Evolutionary conservation across 2,113 vertebrate genomes (phyloP).

Genomic region (Anas platyrhynchos): DNA sequence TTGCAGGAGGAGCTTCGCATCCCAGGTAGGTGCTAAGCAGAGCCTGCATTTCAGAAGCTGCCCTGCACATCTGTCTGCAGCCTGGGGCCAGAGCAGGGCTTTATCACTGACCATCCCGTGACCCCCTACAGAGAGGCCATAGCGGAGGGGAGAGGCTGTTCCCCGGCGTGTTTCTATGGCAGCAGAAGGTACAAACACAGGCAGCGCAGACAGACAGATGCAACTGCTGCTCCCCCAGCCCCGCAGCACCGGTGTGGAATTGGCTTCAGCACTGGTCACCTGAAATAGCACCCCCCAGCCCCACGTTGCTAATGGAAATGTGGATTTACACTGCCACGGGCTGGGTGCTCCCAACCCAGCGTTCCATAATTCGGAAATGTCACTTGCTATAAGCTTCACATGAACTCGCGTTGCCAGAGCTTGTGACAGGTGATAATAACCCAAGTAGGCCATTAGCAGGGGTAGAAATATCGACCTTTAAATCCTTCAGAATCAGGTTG

Average conservation of each 20-base stretch:
- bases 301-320: background rate
- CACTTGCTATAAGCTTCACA: background rate
- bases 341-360: background rate
- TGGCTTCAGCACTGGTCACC: background rate
- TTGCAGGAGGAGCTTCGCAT: background rate
- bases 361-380: background rate
- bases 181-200: slow-evolving; percentile 31
- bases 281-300: slow-evolving; percentile 8
- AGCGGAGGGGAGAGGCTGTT: background rate
- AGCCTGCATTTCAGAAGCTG: background rate
- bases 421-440: background rate
- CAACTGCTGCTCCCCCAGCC: background rate
- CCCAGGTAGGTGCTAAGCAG: background rate
- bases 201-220: background rate
- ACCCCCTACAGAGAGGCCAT: background rate
- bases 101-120: background rate
- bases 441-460: background rate
- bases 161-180: background rate
- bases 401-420: background rate
- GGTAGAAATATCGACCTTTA: background rate
- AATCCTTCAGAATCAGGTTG: background rate
- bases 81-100: accelerated
- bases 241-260: accelerated
- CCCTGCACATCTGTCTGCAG: background rate
- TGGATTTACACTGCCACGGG: background rate